phyloP scores from a whole-genome alignment of 1,140 invertebrate species.

The Lepidurus couesii region DNA sequence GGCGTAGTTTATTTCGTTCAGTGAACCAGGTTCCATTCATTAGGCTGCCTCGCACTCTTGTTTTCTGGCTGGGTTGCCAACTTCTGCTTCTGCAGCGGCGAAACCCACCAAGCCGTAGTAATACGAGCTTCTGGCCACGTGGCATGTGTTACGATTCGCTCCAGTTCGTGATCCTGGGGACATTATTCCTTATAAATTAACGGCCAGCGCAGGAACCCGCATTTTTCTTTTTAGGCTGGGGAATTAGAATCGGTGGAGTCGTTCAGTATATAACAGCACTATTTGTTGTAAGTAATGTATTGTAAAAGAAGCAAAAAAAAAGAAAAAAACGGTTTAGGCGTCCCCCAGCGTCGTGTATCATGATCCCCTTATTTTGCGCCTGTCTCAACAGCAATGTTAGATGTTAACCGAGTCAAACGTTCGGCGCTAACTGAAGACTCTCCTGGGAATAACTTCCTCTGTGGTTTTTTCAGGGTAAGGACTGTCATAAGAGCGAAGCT shows the following conservation, averaged over 20 bases:
- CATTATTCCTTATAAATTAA: background rate
- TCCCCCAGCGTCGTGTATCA: background rate
- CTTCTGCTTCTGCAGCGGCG: background rate
- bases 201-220: background rate
- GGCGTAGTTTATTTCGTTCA: conserved; percentile 15
- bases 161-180: background rate
- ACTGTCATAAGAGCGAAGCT: conserved; percentile 5
- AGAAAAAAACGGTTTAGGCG: background rate
- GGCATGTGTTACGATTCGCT: conserved; percentile 17
- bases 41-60: background rate
- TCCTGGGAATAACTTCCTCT: conserved; percentile 5
- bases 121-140: background rate
- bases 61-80: conserved; percentile 14
- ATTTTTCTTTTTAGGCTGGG: background rate
- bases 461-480: background rate
- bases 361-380: background rate
- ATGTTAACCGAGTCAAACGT: conserved; percentile 1
- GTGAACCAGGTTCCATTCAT: conserved; percentile 1
- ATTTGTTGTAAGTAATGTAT: background rate
- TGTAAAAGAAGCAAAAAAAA: no score
- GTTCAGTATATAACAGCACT: background rate
- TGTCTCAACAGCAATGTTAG: background rate
- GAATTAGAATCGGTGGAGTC: background rate
- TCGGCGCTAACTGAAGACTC: background rate
- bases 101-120: conserved; percentile 3